Conservation (phyloP, 2,888 invertebrate species). For the Athripsodes cinereus region DNA sequence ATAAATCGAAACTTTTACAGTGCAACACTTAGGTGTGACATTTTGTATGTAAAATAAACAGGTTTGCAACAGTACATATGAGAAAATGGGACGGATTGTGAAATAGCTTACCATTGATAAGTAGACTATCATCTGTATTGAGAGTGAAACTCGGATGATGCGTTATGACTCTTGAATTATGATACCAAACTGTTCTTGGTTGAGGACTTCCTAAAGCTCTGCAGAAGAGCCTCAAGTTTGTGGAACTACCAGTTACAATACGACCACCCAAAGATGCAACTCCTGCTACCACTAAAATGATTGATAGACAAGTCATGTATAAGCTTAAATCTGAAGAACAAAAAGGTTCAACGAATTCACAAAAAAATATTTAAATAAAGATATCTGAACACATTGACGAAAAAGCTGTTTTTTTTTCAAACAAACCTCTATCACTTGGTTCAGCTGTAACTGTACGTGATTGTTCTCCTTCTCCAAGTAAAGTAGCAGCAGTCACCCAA, state of each 20-base stretch:
- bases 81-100: too few relatives aligned
- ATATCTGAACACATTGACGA: not conserved
- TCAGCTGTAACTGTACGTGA: conserved; percentile 43
- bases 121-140: conserved; percentile 43
- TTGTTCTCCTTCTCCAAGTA: conserved; percentile 50
- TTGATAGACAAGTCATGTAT: not conserved
- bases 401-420: not conserved
- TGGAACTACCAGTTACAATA: conserved; percentile 42
- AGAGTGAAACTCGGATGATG: conserved; percentile 47
- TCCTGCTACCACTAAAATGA: conserved; percentile 51
- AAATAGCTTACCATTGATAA: conserved; percentile 42
- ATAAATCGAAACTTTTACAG: not conserved
- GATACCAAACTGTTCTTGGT: conserved; percentile 49
- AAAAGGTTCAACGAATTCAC: too few relatives aligned
- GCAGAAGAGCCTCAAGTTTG: conserved; percentile 41
- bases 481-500: conserved; percentile 57
- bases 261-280: conserved; percentile 56
- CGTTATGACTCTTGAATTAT: conserved; percentile 48
- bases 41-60: not conserved
- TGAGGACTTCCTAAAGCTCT: conserved; percentile 46
- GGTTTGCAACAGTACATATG: not conserved
- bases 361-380: too few relatives aligned
- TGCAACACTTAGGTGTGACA: too few relatives aligned
- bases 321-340: not conserved
- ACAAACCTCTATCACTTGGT: conserved; percentile 46